Conservation (phyloP, 2,888 invertebrate species). For the Acleris holmiana region DNA sequence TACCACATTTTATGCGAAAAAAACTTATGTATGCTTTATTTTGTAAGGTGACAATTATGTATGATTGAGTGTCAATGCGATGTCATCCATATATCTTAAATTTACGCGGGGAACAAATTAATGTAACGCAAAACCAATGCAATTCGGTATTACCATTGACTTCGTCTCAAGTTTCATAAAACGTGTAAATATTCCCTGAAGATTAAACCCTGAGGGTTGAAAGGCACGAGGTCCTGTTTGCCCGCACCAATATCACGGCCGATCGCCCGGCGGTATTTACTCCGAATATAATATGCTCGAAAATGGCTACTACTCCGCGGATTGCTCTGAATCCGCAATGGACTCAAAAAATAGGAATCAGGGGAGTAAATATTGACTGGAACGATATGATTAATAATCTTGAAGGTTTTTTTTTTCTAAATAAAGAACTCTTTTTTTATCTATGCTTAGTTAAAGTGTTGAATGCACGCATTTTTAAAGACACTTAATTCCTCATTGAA, state of each 20-base stretch:
- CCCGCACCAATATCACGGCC: constrained; percentile 24
- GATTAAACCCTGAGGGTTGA: constrained; percentile 6
- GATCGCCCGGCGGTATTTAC: constrained; percentile 24
- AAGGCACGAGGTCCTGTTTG: constrained; percentile 23
- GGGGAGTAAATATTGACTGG: background rate
- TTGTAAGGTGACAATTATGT: too few species aligned
- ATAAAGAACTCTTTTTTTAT: too few species aligned
- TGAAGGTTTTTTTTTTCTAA: too few species aligned
- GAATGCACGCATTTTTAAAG: too few species aligned
- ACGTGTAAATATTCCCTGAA: background rate
- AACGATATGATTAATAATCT: too few species aligned
- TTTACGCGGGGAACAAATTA: too few species aligned
- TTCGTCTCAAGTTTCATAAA: constrained; percentile 2
- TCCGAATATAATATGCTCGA: constrained; percentile 14
- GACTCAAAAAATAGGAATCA: background rate
- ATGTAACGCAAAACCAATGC: background rate
- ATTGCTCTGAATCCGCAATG: constrained; percentile 3
- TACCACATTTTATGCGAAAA: too few species aligned
- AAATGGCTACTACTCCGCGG: constrained; percentile 13
- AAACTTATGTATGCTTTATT: too few species aligned
- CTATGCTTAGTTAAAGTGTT: too few species aligned
- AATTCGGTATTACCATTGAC: background rate
- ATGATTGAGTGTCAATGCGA: too few species aligned
- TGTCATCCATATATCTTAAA: too few species aligned
- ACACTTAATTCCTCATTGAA: too few species aligned